Base-by-base conservation (phyloP, 2,888 invertebrate genomes). In the Leucophora obtusa region DNA sequence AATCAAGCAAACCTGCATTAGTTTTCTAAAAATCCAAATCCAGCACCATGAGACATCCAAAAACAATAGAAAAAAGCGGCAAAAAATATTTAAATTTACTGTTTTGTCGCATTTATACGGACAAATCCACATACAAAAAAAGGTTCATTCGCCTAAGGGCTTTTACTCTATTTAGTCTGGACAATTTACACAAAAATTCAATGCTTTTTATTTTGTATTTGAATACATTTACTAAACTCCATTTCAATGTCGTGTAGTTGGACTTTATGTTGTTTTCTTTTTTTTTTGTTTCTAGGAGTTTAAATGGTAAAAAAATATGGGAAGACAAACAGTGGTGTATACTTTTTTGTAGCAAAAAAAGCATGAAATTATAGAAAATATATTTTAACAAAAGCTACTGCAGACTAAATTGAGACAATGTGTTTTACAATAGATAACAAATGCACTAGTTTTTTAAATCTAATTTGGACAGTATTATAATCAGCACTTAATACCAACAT, bases 101-200 rank as follows among this genome's bases (percentile, higher is more conserved):
- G 9, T 56, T 72, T 60, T 68, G 66, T 66, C 77, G 59, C 71
- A 72, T 72, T 78, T 47, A 47, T n/a, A 47, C n/a, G 43, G 47
- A 66, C 59, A 66, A 68, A 54, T 50, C 28, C 33, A 28, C 9
- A 28, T 3, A 56, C 11, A 47, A 63, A 58, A 59, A 62, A 38
- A 47, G 59, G 18, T 14, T 47, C 24, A 56, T 71, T 66, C 17
- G 66, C 71, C 56, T 56, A 60, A 63, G 66, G 71, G 74, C 70
- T 70, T 47, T 70, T 47, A 73, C 47, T 63, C 18, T 70, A 66
- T 66, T 68, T 47, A 56, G 73, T 70, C 73, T 81, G 81, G 77
- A 70, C 70, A 77, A 70, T 74, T 77, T 77, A 51, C 81, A 72
- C 70, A 66, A 33, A 70, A 63, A 60, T 70, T 58, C 18, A 47